Evolutionary conservation across 2,888 invertebrate species (phyloP).

Genomic region (Lasius fuliginosus): DNA sequence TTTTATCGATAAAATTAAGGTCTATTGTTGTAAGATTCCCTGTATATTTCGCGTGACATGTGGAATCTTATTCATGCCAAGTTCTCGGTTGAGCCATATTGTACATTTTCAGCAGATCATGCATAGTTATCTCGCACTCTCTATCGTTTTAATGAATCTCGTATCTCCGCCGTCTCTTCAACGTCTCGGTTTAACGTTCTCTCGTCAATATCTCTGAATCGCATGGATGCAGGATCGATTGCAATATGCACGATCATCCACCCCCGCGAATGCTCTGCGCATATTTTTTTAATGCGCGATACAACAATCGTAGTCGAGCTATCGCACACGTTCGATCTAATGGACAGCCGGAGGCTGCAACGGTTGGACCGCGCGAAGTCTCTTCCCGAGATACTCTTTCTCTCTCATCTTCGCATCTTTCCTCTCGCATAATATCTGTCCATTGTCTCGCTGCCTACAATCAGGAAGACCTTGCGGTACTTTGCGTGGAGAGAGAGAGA

Average conservation of each 20-base stretch:
- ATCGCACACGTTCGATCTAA: constrained; percentile 68
- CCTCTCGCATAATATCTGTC: constrained; percentile 52
- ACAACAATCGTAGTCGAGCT: constrained; percentile 63
- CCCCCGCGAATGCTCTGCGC: constrained; percentile 23
- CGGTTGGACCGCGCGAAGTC: constrained; percentile 22
- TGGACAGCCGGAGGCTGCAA: constrained; percentile 67
- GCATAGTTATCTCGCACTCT: constrained; percentile 9
- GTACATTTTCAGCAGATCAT: constrained; percentile 40
- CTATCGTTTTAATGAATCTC: constrained; percentile 23
- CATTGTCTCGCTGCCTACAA: constrained; percentile 68
- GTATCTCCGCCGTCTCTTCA: constrained; percentile 10
- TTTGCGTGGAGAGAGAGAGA: constrained; percentile 53
- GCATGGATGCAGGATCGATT: constrained; percentile 30
- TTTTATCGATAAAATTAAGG: constrained; percentile 35
- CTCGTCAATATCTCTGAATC: constrained; percentile 10
- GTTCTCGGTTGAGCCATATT: constrained; percentile 22
- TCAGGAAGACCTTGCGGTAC: constrained; percentile 62
- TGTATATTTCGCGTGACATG: not conserved
- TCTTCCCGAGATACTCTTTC: constrained; percentile 29
- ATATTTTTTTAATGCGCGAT: constrained; percentile 39
- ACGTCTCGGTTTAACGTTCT: not conserved
- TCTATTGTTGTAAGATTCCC: not conserved
- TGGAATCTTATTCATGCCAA: constrained; percentile 38
- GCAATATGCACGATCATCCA: constrained; percentile 33
- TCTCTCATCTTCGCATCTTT: constrained; percentile 47